These are phyloP conservation scores for Phoxinus phoxinus DNA, from an alignment of 2,113 vertebrate genomes.

Conservation along the genomic window DNA sequence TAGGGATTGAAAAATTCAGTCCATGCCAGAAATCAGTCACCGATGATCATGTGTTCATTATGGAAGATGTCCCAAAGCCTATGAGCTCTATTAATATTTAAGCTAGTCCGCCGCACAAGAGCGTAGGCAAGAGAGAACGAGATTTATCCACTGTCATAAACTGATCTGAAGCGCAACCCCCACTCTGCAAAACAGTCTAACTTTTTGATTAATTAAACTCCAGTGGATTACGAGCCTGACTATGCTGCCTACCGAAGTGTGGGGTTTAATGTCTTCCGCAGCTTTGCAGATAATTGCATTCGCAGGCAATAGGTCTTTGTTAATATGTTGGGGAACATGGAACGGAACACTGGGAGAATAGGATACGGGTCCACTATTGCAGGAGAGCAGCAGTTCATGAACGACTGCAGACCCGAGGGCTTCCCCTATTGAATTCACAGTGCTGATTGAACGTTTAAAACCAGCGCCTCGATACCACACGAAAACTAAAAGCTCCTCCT, in stretches of 20 bases:
- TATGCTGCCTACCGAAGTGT: conserved; percentile 31
- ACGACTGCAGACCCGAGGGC: not conserved
- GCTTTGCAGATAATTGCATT: conserved; percentile 47
- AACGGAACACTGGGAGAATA: conserved; percentile 9
- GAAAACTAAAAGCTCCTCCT: conserved; percentile 16
- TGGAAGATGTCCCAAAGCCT: conserved; percentile 5
- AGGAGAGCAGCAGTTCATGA: not conserved
- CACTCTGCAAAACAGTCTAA: conserved; percentile 28
- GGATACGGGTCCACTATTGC: conserved; percentile 22
- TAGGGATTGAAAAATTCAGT: conserved; percentile 27
- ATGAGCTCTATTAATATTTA: conserved; percentile 41
- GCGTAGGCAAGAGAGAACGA: conserved; percentile 13
- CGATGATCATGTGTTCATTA: conserved; percentile 37
- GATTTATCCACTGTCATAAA: conserved; percentile 42
- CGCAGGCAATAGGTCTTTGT: conserved; percentile 35
- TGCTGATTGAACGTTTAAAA: conserved; percentile 24
- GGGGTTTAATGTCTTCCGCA: conserved; percentile 35
- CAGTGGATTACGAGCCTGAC: conserved; percentile 17
- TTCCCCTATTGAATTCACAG: not conserved
- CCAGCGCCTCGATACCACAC: not conserved
- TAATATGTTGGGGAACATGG: conserved; percentile 39
- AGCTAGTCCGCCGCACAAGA: not conserved
- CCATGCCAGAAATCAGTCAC: not conserved
- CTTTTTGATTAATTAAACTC: conserved; percentile 55
- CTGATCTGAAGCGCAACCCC: conserved; percentile 26